Base-by-base conservation (phyloP, 1,140 invertebrate species). In the Cydia splendana region DNA sequence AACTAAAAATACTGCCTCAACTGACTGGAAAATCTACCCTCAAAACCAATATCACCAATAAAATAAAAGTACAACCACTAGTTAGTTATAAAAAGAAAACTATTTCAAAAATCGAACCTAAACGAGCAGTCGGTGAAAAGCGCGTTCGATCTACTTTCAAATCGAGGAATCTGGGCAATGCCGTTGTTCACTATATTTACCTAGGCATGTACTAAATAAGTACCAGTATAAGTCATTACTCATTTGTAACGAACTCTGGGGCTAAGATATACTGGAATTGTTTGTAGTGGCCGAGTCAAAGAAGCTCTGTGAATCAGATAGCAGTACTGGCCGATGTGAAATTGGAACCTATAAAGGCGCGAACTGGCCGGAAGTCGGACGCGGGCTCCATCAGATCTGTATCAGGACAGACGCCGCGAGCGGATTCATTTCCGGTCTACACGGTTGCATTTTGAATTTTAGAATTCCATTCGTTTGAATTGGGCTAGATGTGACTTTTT, bases 331-430 rank as follows among this genome's bases (percentile, higher is more conserved):
- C 69, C 79, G 83, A 86, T 91, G 89, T 85, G 82, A 92, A 88
- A 92, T 89, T 91, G 89, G 88, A 91, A 89, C 80, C 85, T 87
- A 89, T 91, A 90, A 92, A 91, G 87, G 87, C 88, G 85, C 86
- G 87, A 88, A 89, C 84, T 83, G 80, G 81, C 86, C 87, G 88
- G 87, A 90, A 85, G 87, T 87, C 84, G 83, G 83, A 85, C 84
- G 82, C 82, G 83, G 65, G 83, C 84, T 89, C 86, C 86, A 89
- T 90, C 88, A 88, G 89, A 92, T 91, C 89, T 81, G 84, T 91
- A 92, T 92, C 91, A 88, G 80, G 80, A 83, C 84, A 85, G 85
- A 86, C 84, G 80, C 85, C 84, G 86, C 85, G 82, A 86, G 83
- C 85, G 87, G 83, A 90, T 92, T 92, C 89, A 91, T 92, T 92